phyloP scores from a whole-genome alignment of 1,140 invertebrate species.

The Bombus confusus region DNA sequence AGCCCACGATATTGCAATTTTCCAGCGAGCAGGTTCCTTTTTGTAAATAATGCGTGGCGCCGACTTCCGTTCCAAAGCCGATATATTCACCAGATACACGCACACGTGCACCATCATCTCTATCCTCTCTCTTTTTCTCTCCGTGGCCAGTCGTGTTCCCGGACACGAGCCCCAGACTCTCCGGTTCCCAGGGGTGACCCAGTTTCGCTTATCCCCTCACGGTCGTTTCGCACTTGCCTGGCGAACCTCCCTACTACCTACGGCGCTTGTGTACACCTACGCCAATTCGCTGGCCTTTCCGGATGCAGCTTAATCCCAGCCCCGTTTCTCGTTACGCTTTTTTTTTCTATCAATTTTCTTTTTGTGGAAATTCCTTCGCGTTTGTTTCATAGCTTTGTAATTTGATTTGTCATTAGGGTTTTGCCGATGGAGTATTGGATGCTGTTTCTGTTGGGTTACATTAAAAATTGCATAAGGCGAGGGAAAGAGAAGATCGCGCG shows the following conservation, averaged over 20 bases:
- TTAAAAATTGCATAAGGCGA: too few relatives aligned
- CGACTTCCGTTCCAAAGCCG: constrained; percentile 3
- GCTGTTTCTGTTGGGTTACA: background rate
- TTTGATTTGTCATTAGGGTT: background rate
- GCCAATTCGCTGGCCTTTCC: constrained; percentile 28
- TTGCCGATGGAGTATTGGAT: background rate
- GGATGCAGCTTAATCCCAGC: background rate
- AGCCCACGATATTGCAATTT: background rate
- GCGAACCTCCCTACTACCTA: constrained; percentile 35
- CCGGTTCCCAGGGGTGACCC: constrained; percentile 69
- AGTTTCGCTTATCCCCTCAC: constrained; percentile 70
- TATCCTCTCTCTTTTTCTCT: background rate
- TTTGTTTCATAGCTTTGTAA: background rate
- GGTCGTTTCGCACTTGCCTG: constrained; percentile 54
- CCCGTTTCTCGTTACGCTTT: background rate
- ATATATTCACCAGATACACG: constrained; percentile 8
- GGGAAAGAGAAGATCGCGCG: too few relatives aligned
- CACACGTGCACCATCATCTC: background rate
- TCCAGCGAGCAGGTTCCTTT: background rate
- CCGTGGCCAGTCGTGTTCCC: constrained; percentile 29
- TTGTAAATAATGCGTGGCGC: constrained; percentile 8
- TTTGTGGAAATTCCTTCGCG: background rate
- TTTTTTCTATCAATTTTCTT: background rate
- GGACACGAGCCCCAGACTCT: constrained; percentile 59
- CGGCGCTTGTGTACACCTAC: constrained; percentile 24